Evolutionary conservation across 2,888 invertebrate species (phyloP).

Genomic region (Hyposoter dolosus): DNA sequence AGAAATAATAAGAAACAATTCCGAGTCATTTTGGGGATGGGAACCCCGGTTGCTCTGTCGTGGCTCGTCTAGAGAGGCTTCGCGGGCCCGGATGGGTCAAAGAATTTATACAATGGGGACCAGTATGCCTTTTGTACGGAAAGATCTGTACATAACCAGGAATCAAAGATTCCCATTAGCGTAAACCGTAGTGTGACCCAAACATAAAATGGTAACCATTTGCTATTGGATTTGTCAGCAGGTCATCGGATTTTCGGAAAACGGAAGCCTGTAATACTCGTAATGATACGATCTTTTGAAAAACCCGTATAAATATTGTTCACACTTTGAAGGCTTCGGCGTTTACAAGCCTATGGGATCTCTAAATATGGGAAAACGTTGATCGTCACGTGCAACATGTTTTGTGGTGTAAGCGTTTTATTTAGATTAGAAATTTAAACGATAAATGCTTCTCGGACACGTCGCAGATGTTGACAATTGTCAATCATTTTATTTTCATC

Average conservation of each 20-base stretch:
- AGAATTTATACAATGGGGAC: conserved; percentile 1
- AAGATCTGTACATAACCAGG: background rate
- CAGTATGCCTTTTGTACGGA: conserved; percentile 15
- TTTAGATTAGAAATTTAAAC: no score
- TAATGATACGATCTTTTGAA: background rate
- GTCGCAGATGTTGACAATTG: no score
- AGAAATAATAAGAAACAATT: conserved; percentile 10
- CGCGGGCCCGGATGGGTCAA: no score
- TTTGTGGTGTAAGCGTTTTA: no score
- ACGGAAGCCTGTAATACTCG: background rate
- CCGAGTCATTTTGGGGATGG: background rate
- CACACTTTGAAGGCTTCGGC: conserved; percentile 61
- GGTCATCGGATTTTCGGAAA: background rate
- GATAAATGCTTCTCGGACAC: no score
- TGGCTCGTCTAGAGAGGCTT: background rate
- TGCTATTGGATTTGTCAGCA: conserved; percentile 7
- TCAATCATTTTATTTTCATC: no score
- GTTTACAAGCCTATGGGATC: conserved; percentile 67
- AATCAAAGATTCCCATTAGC: conserved; percentile 54
- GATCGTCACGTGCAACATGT: conserved; percentile 53
- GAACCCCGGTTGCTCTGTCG: background rate
- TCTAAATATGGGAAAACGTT: conserved; percentile 75
- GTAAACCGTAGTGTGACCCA: conserved; percentile 39
- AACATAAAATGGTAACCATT: conserved; percentile 1
- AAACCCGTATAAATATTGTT: conserved; percentile 30